A percentile compares a stretch with the other conserved stretches of the same genome.
Conservation (phyloP, 2,797 vertebrate genomes). For the Lophius americanus region DNA sequence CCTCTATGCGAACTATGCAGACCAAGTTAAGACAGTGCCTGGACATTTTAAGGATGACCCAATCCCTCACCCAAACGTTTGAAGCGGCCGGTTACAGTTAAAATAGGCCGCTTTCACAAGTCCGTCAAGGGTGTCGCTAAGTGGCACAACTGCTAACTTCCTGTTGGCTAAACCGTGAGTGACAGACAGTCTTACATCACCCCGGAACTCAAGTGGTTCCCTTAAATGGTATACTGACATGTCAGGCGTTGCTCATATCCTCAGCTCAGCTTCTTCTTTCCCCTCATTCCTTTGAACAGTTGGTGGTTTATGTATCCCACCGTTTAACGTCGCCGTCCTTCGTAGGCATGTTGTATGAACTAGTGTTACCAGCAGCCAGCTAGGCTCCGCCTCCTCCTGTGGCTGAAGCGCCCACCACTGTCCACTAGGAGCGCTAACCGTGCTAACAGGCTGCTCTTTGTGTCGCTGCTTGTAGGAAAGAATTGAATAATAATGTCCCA, state of each 20-base stretch:
- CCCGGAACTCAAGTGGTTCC: too few species aligned
- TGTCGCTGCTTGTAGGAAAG: slow-evolving; percentile 19
- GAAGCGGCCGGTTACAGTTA: slow-evolving; percentile 14
- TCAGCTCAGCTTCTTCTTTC: slow-evolving; percentile 34
- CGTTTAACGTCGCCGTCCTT: slow-evolving; percentile 24
- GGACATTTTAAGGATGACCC: slow-evolving; percentile 14
- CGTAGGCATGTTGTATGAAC: slow-evolving; percentile 28
- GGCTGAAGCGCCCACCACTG: slow-evolving; percentile 11
- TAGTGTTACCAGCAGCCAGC: slow-evolving; percentile 14
- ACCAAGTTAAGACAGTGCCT: slow-evolving; percentile 55
- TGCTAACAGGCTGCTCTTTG: slow-evolving; percentile 9
- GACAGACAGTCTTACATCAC: too few species aligned
- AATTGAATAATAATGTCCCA: background rate
- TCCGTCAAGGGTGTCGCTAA: slow-evolving; percentile 1
- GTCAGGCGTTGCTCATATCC: slow-evolving; percentile 16
- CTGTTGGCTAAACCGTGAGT: too few species aligned
- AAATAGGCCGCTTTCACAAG: slow-evolving; percentile 19
- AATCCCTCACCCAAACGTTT: too few species aligned
- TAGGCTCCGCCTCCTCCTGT: slow-evolving; percentile 2
- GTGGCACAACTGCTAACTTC: background rate
- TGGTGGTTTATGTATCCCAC: slow-evolving; percentile 24
- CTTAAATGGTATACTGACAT: slow-evolving; percentile 3
- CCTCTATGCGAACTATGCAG: slow-evolving; percentile 69
- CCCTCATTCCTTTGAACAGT: slow-evolving; percentile 9
- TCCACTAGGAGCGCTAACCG: slow-evolving; percentile 11